These are phyloP conservation scores for Xyrichtys novacula DNA, from an alignment of 2,797 vertebrate genomes.

Conservation along the genomic window DNA sequence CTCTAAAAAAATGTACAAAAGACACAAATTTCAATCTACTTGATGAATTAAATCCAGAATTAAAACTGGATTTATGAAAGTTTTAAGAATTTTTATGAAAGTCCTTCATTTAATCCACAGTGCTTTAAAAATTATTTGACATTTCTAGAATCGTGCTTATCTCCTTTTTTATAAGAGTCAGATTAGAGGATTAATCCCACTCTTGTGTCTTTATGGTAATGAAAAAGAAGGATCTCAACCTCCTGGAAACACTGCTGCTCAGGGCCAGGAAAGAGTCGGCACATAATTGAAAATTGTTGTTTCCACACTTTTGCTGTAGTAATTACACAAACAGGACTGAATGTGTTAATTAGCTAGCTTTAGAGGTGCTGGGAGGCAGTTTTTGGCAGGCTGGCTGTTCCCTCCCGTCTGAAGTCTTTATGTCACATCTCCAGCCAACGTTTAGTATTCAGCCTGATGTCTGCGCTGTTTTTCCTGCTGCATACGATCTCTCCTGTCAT, in stretches of 20 bases:
- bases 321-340: not conserved
- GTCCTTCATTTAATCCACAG: not conserved
- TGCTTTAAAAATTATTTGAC: not conserved
- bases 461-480: not conserved
- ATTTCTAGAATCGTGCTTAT: not conserved
- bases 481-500: not conserved
- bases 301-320: slow-evolving; percentile 1
- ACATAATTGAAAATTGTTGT: slow-evolving; percentile 6
- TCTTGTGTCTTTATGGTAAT: slow-evolving; percentile 4
- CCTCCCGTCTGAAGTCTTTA: not conserved
- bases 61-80: too few species aligned
- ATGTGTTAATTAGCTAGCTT: not conserved
- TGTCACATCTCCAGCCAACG: not conserved
- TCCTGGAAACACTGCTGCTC: not conserved
- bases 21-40: too few species aligned
- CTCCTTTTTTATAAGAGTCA: not conserved
- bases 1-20: too few species aligned
- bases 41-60: too few species aligned
- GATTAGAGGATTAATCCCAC: slow-evolving; percentile 6
- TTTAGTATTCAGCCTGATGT: not conserved
- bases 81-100: not conserved
- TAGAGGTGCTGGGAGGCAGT: not conserved
- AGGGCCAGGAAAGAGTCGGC: not conserved
- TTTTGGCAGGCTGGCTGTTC: not conserved
- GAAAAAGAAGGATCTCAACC: not conserved